Conservation (phyloP, 37 sponge, comb jelly and placozoan genomes). For the Ianthella basta region DNA sequence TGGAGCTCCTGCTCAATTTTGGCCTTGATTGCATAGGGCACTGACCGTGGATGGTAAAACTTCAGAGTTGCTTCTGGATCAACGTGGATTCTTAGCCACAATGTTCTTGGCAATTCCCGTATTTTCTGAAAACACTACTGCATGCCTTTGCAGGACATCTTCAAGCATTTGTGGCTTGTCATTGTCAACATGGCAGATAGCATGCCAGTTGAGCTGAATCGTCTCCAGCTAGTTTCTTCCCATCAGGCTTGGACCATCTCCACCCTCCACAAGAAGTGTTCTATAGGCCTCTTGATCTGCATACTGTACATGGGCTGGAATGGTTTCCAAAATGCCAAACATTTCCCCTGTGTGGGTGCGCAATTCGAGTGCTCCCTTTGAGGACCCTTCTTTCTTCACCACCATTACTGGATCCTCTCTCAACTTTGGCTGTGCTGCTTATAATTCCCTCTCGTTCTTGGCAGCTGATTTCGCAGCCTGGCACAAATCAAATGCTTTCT, state of each 20-base stretch:
- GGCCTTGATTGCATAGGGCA: no score
- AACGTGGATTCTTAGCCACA: no score
- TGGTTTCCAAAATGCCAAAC: background rate
- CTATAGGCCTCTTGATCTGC: background rate
- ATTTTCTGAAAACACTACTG: no score
- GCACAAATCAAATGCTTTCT: background rate
- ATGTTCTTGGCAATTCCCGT: no score
- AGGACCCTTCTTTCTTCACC: background rate
- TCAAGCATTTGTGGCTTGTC: no score
- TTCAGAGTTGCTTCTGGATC: no score
- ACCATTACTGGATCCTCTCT: background rate
- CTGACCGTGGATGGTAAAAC: no score
- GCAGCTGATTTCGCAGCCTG: background rate
- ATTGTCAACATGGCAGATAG: background rate
- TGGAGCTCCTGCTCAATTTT: no score
- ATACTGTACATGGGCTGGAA: background rate
- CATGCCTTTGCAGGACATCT: no score
- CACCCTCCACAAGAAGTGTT: background rate
- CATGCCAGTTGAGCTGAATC: slow-evolving; percentile 1
- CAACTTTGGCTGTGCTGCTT: background rate
- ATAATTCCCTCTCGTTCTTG: background rate
- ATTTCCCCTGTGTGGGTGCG: slow-evolving; percentile 6
- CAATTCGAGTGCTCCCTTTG: background rate
- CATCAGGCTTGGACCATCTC: slow-evolving; percentile 5
- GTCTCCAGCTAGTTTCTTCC: background rate